phyloP scores from a whole-genome alignment of 2,113 vertebrate genomes.

The Brachypteracias leptosomus region DNA sequence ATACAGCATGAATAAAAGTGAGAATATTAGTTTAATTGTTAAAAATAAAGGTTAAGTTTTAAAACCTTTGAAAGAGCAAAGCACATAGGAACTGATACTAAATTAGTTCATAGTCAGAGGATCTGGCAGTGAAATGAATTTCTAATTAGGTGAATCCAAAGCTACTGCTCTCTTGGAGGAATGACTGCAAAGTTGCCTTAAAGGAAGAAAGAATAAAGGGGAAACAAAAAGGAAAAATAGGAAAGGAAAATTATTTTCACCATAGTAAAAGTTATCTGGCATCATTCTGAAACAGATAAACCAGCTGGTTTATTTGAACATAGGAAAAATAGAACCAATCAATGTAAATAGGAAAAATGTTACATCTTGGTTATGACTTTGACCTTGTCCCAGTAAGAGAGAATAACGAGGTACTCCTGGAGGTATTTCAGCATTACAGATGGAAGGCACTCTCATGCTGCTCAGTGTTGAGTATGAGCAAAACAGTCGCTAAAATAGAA shows the following conservation, averaged over 20 bases:
- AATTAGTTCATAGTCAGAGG: not conserved
- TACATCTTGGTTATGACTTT: not conserved
- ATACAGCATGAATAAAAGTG: not conserved
- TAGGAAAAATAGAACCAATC: not conserved
- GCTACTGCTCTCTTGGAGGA: not conserved
- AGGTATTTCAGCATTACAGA: not conserved
- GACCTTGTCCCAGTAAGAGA: not conserved
- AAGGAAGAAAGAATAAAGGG: not conserved
- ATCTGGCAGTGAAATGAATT: not conserved
- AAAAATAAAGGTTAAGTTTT: not conserved
- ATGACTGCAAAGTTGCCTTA: not conserved
- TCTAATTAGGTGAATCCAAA: not conserved
- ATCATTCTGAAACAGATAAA: not conserved
- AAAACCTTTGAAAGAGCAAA: not conserved
- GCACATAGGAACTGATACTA: not conserved
- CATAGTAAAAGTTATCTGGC: not conserved
- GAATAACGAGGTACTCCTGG: not conserved
- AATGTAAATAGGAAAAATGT: not conserved
- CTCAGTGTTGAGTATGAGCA: not conserved
- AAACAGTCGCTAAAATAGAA: not conserved
- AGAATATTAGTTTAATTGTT: not conserved
- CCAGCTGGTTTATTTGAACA: not conserved
- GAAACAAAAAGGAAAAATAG: not conserved
- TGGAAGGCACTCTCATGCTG: not conserved
- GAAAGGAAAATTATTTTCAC: not conserved